Conservation (phyloP, 2,797 vertebrate genomes). For the Hydrolagus colliei region DNA sequence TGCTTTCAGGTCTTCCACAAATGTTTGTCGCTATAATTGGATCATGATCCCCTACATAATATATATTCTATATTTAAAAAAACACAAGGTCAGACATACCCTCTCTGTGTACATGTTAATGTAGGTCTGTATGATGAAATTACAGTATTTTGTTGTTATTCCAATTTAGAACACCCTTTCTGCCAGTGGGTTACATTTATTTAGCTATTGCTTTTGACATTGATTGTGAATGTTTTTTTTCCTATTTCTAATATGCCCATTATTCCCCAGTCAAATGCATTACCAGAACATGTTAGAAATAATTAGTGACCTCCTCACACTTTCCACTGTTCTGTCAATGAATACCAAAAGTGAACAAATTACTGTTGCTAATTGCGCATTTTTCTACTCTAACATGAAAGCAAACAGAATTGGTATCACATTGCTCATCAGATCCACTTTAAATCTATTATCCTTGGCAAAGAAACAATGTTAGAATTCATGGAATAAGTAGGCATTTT, state of each 20-base stretch:
- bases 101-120: background rate
- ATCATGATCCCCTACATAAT: background rate
- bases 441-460: background rate
- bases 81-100: background rate
- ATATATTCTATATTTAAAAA: background rate
- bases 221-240: background rate
- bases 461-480: background rate
- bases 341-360: background rate
- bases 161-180: background rate
- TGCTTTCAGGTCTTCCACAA: background rate
- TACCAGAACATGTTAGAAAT: background rate
- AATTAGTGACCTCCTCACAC: constrained; percentile 6
- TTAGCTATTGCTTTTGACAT: constrained; percentile 8
- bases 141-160: background rate
- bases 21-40: background rate
- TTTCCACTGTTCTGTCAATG: background rate
- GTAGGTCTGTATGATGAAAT: background rate
- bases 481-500: background rate
- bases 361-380: background rate
- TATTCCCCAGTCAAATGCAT: background rate
- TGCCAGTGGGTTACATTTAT: constrained; percentile 16
- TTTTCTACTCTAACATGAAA: background rate
- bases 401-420: no score
- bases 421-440: background rate
- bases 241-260: constrained; percentile 10